Base-by-base conservation (phyloP, 2,113 vertebrate genomes). In the Zingel zingel region DNA sequence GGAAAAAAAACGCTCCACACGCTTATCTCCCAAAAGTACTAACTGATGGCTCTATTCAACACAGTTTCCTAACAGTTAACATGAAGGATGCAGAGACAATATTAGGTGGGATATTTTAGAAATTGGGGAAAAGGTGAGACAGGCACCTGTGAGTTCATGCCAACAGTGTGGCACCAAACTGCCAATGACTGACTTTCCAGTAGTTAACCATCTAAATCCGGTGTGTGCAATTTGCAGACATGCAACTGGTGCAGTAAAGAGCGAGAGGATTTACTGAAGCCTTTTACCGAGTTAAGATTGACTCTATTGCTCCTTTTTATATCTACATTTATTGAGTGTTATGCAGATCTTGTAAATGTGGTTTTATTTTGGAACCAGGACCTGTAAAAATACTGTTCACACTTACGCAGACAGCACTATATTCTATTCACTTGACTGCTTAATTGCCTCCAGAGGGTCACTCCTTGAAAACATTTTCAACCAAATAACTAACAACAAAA, bases 1-100 rank as follows among this genome's bases (percentile, higher is more conserved):
- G 73, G 39, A 43, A 11, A 86, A 84, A 66, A 77, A 82, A 69
- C 8, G 23, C 84, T 74, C 68, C 51, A 72, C 70, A 82, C 65
- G 64, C 63, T 73, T 59, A 77, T 84, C 76, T 74, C 66, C 0
- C 43, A 83, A 63, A 76, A 84, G 45, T 61, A 64, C 47, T 50
- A 81, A 85, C 56, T 72, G 83, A 86, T 80, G 79, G 68, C 77
- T 83, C 70, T 83, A 79, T 86, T 86, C 74, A 79, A 65, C 77
- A 83, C 23, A 45, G 54, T 84, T 82, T 88, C 85, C 86, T 90
- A 66, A 85, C 53, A 64, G 65, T 48, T 64, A 64, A 54, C 65
- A 70, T 62, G 25, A 81, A 82, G 80, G 74, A 91, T 70, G 77
- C 82, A 86, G 67, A 61, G 72, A 45, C 66, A 78, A 25, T 61